Evolutionary conservation across 2,888 invertebrate species (phyloP), one percentile per base, ranked within the genome.

Genomic region (Apantesis nais): DNA sequence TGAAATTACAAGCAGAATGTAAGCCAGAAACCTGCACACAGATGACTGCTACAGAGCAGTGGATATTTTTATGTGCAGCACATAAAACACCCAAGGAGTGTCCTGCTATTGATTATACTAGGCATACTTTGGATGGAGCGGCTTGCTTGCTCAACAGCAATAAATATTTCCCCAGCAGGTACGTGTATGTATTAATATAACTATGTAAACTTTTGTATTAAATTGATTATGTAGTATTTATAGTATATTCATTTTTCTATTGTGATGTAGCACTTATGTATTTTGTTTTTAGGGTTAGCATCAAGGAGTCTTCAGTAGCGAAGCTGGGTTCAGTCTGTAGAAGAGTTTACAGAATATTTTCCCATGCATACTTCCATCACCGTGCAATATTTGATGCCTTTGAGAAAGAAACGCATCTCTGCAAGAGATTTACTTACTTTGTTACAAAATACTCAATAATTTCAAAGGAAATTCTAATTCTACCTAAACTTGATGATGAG

Each of bases 11-110:
- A 95, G 97, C 97, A 79, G 99, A 99, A 92, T 99, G 99, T 91
- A 98, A 98, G 88, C 99, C 99, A 58, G 98, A 99, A 86, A 98
- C 98, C 34, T 99, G 99, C 92, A 98, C 98, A 74, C 99, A 99
- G 95, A 99, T 99, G 99, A 99, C 99, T 62, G 99, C 99, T 44
- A 99, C 99, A 41, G 99, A 99, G 93, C 99, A 99, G 89, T 99
- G 99, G 99, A 99, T 99, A 92, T 99, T 99, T 93, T 95, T 99
- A 68, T 99, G 99, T 96, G 99, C 99, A 72, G 99, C 99, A 61
- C 99, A 99, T 92, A 99, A 99, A 96, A 99, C 99, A 76, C 99
- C 99, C 60, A 99, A 99, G 93, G 99, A 99, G 96, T 99, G 99
- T 93, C 99, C 99, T 71, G 99, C 99, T 68, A 99, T 99, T 90